Conservation (phyloP, 2,888 invertebrate species). For the Xanthia togata region DNA sequence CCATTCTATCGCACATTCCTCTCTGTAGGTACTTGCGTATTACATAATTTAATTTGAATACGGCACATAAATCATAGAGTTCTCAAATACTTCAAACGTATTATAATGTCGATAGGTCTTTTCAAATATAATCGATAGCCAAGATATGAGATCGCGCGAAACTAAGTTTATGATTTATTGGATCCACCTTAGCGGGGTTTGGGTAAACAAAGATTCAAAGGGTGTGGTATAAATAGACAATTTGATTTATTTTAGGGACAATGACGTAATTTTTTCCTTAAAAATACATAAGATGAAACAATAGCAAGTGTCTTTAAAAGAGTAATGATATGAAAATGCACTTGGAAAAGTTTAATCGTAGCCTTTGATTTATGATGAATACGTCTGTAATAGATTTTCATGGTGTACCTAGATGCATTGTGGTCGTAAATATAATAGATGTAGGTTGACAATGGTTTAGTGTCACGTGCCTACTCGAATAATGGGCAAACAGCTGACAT, state of each 20-base stretch:
- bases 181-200: conserved; percentile 67
- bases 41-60: conserved; percentile 44
- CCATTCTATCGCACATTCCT: conserved; percentile 19
- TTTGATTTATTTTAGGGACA: conserved; percentile 49
- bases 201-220: conserved; percentile 70
- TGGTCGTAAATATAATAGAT: conserved; percentile 47
- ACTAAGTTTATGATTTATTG: conserved; percentile 78
- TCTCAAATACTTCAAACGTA: conserved; percentile 52
- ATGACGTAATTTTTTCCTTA: conserved; percentile 23
- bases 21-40: background rate
- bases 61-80: conserved; percentile 56
- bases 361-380: conserved; percentile 42
- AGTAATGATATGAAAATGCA: conserved; percentile 43
- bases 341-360: conserved; percentile 43
- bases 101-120: conserved; percentile 59
- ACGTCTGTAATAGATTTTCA: conserved; percentile 39
- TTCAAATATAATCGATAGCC: conserved; percentile 70
- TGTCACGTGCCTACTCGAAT: conserved; percentile 44
- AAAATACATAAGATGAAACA: conserved; percentile 39
- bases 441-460: conserved; percentile 52
- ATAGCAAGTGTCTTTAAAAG: conserved; percentile 29
- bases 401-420: conserved; percentile 35
- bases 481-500: conserved; percentile 63
- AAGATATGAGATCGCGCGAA: conserved; percentile 71
- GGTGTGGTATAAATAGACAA: conserved; percentile 58